phyloP scores from a whole-genome alignment of 2,113 vertebrate genomes.

The Myotis brandtii region DNA sequence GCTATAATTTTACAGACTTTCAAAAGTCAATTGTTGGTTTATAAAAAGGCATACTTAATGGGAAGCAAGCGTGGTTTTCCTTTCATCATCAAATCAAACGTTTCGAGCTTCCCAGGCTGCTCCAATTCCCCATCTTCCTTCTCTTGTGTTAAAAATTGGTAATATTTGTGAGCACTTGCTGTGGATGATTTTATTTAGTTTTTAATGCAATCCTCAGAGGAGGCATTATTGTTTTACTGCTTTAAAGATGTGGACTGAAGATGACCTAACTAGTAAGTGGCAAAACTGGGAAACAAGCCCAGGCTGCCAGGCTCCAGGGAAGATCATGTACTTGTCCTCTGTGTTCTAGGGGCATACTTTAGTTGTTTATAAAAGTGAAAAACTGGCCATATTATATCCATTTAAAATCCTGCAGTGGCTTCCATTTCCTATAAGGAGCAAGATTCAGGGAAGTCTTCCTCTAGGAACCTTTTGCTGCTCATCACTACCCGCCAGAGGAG shows the following conservation, averaged over 20 bases:
- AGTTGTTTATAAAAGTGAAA: not conserved
- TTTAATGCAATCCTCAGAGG: not conserved
- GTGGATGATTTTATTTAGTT: not conserved
- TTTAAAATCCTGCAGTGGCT: not conserved
- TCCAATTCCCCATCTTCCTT: not conserved
- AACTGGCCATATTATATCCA: not conserved
- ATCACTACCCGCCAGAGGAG: not conserved
- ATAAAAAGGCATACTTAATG: constrained; percentile 49
- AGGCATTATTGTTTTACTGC: not conserved
- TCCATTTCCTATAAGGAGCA: not conserved
- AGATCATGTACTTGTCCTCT: not conserved
- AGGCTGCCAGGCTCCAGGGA: not conserved
- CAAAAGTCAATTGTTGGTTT: constrained; percentile 32
- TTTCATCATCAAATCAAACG: constrained; percentile 31
- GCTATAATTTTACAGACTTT: constrained; percentile 25
- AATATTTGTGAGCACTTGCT: not conserved
- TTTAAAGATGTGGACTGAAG: not conserved
- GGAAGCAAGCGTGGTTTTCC: constrained; percentile 47
- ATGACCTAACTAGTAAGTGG: not conserved
- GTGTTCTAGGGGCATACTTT: not conserved
- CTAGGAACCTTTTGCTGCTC: not conserved
- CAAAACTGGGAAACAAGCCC: not conserved
- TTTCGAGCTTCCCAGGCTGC: not conserved
- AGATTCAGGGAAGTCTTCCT: not conserved
- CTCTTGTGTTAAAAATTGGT: not conserved